Evolutionary conservation across 2,888 invertebrate species (phyloP), one percentile per base, ranked within the genome.

Genomic region (Scaeva pyrastri): DNA sequence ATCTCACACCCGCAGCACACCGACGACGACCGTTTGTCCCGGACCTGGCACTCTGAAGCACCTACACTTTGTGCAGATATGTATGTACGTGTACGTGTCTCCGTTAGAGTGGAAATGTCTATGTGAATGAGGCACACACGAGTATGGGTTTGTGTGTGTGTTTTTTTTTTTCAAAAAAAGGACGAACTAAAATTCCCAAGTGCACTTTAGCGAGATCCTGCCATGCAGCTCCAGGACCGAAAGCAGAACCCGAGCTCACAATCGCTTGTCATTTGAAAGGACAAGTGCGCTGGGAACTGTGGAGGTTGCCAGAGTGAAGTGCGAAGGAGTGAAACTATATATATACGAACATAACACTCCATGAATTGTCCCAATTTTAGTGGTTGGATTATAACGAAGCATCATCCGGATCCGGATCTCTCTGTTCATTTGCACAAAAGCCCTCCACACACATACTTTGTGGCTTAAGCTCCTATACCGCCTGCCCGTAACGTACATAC

Each of bases 281-380:
- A 11, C 60, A 62, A 62, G 70, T 62, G 41, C 26, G 39, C 26
- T 1, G 16, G 36, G 36, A 10, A 31, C 11, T 10, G 6, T 10
- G 31, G 23, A 21, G 5, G 5, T 31, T 14, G 4, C n/a, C n/a
- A 52, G 19, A 21, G 31, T 39, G 39, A 60, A 48, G 16, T 48
- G 16, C 8, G 2, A 10, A 60, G 41, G 21, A 60, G 19, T 21
- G 41, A 66, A 64, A 58, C 71, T 66, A 39, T 36, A 62, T n/a
- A n/a, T n/a, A n/a, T n/a, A n/a, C n/a, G n/a, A n/a, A n/a, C 36
- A 68, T 52, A 70, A 48, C 36, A 41, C 72, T 70, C 68, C 58
- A 68, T 70, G 78, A 73, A 70, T 62, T 55, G 70, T 56, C 58
- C 71, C 71, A 66, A 84, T 79, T 75, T 66, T 19, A 66, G 82